Conservation (phyloP, 2,888 invertebrate species). For the Pecten maximus region DNA sequence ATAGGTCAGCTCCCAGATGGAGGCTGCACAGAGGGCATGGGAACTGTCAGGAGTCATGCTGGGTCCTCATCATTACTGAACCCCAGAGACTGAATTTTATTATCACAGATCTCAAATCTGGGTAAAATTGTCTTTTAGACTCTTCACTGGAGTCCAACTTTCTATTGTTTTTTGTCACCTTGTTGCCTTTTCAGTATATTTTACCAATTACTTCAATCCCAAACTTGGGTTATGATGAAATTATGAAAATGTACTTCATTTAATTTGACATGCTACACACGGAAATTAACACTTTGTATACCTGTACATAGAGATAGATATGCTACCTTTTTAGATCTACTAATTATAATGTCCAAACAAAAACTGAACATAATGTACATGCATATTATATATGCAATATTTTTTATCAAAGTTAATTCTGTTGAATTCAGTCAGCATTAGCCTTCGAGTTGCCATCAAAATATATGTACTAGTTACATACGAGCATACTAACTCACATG, state of each 20-base stretch:
- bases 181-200: too few relatives aligned
- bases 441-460: not conserved
- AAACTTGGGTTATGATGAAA: too few relatives aligned
- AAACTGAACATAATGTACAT: too few relatives aligned
- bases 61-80: not conserved
- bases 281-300: too few relatives aligned
- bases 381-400: too few relatives aligned
- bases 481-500: not conserved
- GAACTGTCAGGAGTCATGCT: not conserved
- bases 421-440: too few relatives aligned
- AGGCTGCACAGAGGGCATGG: not conserved
- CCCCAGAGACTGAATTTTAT: not conserved
- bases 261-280: too few relatives aligned
- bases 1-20: slow-evolving; percentile 26
- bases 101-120: not conserved
- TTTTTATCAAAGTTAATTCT: too few relatives aligned
- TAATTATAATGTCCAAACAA: not conserved
- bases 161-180: not conserved
- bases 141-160: not conserved
- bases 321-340: not conserved
- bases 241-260: too few relatives aligned
- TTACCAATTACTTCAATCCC: too few relatives aligned
- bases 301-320: not conserved
- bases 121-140: not conserved
- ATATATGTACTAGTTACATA: not conserved